Percentiles rank a stretch among this genome's conserved stretches.
Evolutionary conservation across 92 coral and sea anemone genomes (phyloP).

Genomic region (Umimayanthus kanabou): DNA sequence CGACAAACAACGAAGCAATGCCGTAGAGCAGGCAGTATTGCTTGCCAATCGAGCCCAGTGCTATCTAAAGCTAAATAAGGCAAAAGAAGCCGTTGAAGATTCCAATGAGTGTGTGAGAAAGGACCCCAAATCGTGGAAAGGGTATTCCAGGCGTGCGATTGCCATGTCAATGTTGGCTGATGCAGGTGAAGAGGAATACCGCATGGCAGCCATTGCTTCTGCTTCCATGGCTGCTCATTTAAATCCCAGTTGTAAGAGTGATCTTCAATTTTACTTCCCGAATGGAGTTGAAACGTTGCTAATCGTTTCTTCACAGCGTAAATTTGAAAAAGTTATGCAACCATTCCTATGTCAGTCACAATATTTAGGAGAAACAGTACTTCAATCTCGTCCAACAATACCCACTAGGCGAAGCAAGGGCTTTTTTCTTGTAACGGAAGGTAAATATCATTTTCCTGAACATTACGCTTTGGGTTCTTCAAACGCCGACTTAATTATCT

Average conservation of each 20-base stretch:
- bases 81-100: constrained; percentile 32
- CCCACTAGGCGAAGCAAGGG: neutral
- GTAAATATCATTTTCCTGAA: neutral
- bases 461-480: neutral
- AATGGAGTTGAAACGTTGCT: too few relatives aligned
- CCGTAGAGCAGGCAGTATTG: neutral
- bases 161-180: constrained; percentile 24
- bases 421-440: neutral
- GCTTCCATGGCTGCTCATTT: constrained; percentile 31
- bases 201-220: constrained; percentile 20
- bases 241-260: neutral
- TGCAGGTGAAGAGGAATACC: constrained; percentile 23
- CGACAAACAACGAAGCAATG: neutral
- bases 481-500: neutral
- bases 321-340: neutral
- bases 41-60: constrained; percentile 31
- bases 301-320: neutral
- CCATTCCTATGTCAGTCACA: too few relatives aligned
- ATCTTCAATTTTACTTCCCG: neutral
- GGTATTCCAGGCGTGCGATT: constrained; percentile 23
- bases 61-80: constrained; percentile 17
- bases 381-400: too few relatives aligned
- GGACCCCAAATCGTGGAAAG: constrained; percentile 34
- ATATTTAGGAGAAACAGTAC: too few relatives aligned
- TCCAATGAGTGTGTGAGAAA: constrained; percentile 13